phyloP scores from a whole-genome alignment of 2,113 vertebrate species.

The Clarias batrachus region DNA sequence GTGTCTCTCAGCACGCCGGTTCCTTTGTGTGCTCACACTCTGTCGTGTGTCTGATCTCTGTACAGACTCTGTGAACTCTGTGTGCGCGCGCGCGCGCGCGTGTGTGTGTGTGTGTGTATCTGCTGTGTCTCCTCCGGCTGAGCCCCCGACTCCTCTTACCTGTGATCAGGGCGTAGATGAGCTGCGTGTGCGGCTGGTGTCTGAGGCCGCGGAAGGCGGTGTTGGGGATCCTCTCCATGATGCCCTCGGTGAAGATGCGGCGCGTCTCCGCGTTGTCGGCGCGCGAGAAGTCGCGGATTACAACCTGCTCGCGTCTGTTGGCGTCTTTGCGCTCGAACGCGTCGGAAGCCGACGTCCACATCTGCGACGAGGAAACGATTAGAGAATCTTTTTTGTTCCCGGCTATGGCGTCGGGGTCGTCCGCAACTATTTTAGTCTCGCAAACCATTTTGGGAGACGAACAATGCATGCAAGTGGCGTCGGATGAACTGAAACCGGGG shows the following conservation, averaged over 20 bases:
- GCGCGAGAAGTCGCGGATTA: constrained; percentile 88
- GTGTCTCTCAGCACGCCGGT: constrained; percentile 55
- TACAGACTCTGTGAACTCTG: neutral
- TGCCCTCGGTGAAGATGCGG: constrained; percentile 93
- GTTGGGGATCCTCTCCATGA: constrained; percentile 94
- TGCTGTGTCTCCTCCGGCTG: neutral
- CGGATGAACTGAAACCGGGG: constrained; percentile 59
- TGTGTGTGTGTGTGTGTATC: too few relatives aligned
- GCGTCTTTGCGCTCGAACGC: constrained; percentile 67
- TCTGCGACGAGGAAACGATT: constrained; percentile 75
- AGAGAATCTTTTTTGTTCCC: constrained; percentile 86
- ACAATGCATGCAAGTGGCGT: constrained; percentile 94
- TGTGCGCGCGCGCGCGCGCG: too few relatives aligned
- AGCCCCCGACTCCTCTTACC: constrained; percentile 71
- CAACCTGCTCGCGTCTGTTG: constrained; percentile 71
- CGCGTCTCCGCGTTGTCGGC: constrained; percentile 84
- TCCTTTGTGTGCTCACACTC: constrained; percentile 60
- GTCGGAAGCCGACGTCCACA: constrained; percentile 80
- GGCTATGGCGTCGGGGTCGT: constrained; percentile 87
- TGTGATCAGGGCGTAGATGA: constrained; percentile 85
- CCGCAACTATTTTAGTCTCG: constrained; percentile 96
- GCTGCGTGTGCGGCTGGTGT: constrained; percentile 84
- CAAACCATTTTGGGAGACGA: constrained; percentile 97
- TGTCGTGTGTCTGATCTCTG: neutral
- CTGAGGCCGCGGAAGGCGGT: constrained; percentile 87